phyloP scores from a whole-genome alignment of 2,888 invertebrate genomes.

The Lathronympha strigana region DNA sequence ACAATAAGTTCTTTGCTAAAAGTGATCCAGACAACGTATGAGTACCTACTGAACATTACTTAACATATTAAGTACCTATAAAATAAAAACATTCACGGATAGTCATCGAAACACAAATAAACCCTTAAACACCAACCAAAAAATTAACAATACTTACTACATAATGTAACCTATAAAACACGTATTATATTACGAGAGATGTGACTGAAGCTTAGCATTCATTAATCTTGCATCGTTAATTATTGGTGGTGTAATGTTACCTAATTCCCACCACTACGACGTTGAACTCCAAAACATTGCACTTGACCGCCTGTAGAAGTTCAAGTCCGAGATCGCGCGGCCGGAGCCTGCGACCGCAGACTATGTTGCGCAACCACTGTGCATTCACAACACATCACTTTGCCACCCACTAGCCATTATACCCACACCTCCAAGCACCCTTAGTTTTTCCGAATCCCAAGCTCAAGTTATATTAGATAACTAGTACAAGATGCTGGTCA shows the following conservation, averaged over 20 bases:
- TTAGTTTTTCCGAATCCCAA: not conserved
- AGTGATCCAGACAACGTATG: too few relatives aligned
- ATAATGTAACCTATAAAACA: too few relatives aligned
- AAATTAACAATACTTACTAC: too few relatives aligned
- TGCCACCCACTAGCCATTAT: not conserved
- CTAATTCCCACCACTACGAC: slow-evolving; percentile 26
- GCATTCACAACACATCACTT: slow-evolving; percentile 27
- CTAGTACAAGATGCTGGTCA: slow-evolving; percentile 43
- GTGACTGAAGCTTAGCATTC: not conserved
- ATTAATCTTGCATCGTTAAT: slow-evolving; percentile 13
- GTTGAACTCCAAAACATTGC: slow-evolving; percentile 53
- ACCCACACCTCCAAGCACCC: not conserved
- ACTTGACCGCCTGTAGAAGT: slow-evolving; percentile 70
- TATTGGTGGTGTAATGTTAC: slow-evolving; percentile 17
- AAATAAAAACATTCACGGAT: too few relatives aligned
- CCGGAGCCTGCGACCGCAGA: slow-evolving; percentile 45
- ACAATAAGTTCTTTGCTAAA: too few relatives aligned
- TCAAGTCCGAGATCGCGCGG: slow-evolving; percentile 69
- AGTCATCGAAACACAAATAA: too few relatives aligned
- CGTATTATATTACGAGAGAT: not conserved
- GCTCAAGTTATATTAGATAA: not conserved
- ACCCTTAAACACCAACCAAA: too few relatives aligned
- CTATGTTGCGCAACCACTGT: slow-evolving; percentile 61
- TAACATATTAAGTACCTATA: too few relatives aligned
- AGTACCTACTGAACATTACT: too few relatives aligned